A percentile compares a stretch with the other conserved stretches of the same genome.
Evolutionary conservation across 2,888 invertebrate species (phyloP).

Genomic region (Hyposoter dolosus): DNA sequence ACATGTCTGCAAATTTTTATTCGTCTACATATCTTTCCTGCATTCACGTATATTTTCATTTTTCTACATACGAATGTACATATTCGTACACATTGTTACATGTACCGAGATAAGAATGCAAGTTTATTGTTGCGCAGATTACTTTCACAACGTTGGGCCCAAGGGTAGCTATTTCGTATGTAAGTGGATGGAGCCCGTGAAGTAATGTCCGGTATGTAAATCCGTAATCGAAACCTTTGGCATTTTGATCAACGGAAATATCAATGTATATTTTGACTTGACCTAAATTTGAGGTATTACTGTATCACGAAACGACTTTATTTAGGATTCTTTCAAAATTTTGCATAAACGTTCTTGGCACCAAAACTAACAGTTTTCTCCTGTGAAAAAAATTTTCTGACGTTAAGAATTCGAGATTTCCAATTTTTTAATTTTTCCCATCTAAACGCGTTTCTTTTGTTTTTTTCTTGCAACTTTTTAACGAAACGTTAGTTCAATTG

Average conservation of each 20-base stretch:
- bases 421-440: too few species aligned
- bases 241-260: background rate
- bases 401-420: too few species aligned
- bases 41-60: background rate
- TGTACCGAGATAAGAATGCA: conserved; percentile 55
- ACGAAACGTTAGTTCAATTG: too few species aligned
- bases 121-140: conserved; percentile 23
- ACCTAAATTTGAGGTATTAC: too few species aligned
- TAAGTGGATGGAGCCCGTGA: background rate
- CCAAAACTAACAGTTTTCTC: too few species aligned
- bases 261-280: background rate
- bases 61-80: background rate
- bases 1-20: background rate
- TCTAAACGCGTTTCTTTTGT: too few species aligned
- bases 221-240: background rate
- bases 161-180: conserved; percentile 28
- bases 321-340: too few species aligned
- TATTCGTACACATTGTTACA: conserved; percentile 10
- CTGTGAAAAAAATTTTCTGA: too few species aligned
- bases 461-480: too few species aligned
- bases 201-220: background rate
- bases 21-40: background rate
- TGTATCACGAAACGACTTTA: too few species aligned
- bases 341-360: too few species aligned
- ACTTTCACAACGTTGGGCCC: conserved; percentile 60